A percentile compares a stretch with the other conserved stretches of the same genome.
Conservation (phyloP, 1,140 invertebrate species). For the Brachionus koreanus region DNA sequence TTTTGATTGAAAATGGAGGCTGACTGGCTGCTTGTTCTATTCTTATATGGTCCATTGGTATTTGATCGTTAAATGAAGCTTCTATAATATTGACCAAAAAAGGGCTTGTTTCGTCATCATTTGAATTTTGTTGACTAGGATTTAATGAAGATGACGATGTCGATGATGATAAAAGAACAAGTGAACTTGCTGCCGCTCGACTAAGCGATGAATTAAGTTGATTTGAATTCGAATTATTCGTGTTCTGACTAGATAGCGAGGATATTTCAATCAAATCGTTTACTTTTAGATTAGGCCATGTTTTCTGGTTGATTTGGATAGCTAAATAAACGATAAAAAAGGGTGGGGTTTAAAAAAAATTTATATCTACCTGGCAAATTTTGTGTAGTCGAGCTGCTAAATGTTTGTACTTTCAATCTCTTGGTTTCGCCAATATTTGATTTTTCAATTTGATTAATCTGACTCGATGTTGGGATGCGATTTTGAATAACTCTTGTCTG, state of each 20-base stretch:
- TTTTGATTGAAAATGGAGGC: constrained; percentile 34
- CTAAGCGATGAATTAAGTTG: not conserved
- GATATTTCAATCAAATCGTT: constrained; percentile 30
- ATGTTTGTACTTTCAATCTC: not conserved
- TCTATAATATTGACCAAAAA: constrained; percentile 4
- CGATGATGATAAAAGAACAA: not conserved
- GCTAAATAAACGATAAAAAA: not conserved
- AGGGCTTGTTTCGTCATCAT: constrained; percentile 21
- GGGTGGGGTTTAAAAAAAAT: not conserved
- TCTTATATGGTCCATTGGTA: constrained; percentile 18
- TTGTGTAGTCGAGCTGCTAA: not conserved
- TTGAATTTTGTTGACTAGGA: constrained; percentile 14
- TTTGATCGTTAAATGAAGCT: constrained; percentile 15
- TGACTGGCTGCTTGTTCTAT: constrained; percentile 18
- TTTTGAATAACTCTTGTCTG: not conserved
- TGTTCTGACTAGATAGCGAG: not conserved
- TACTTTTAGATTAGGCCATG: constrained; percentile 25
- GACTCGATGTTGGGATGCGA: not conserved
- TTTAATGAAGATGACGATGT: not conserved
- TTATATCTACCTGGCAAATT: not conserved
- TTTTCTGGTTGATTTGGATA: constrained; percentile 21
- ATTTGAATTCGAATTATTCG: not conserved
- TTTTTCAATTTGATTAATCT: not conserved
- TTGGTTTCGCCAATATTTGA: constrained; percentile 3
- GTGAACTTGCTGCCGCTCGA: not conserved